Percentiles rank a stretch among this genome's conserved stretches.
These are phyloP conservation scores for Icerya purchasi DNA, from an alignment of 2,888 invertebrate species.

Conservation along the genomic window DNA sequence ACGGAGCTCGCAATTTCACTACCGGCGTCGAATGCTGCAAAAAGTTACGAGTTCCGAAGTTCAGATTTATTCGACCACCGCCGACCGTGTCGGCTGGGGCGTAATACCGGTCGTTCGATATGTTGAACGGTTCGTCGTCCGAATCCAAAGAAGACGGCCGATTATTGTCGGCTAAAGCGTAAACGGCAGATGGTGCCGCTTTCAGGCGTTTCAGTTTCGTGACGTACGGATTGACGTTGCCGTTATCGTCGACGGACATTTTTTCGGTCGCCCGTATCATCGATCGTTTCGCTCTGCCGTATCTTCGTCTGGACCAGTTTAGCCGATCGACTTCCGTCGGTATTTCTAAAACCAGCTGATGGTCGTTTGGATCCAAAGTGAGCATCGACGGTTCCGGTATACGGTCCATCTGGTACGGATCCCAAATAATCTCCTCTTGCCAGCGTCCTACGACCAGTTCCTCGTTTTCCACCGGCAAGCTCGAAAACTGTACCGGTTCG, in stretches of 20 bases:
- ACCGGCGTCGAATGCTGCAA: conserved; percentile 96
- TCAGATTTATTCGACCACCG: no score
- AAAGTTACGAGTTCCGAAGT: conserved; percentile 72
- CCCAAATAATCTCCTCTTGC: conserved; percentile 98
- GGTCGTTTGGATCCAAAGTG: conserved; percentile 90
- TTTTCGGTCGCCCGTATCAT: not conserved
- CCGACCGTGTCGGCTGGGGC: no score
- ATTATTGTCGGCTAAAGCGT: conserved; percentile 77
- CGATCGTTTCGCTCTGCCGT: no score
- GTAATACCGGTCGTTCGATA: conserved; percentile 93
- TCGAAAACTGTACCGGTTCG: conserved; percentile 88
- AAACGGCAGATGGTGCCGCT: conserved; percentile 89
- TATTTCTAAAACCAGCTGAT: conserved; percentile 83
- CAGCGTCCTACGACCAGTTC: conserved; percentile 84
- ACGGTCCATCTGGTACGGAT: conserved; percentile 65
- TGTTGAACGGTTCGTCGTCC: conserved; percentile 87
- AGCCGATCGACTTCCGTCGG: conserved; percentile 86
- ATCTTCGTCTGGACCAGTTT: conserved; percentile 29
- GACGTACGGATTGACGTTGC: conserved; percentile 81
- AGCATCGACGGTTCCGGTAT: conserved; percentile 85
- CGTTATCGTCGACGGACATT: conserved; percentile 38
- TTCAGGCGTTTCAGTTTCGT: conserved; percentile 79
- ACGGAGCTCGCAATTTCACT: conserved; percentile 78
- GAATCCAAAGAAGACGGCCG: conserved; percentile 79
- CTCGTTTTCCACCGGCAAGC: conserved; percentile 95